A percentile compares a stretch with the other conserved stretches of the same genome.
phyloP scores from a whole-genome alignment of 2,888 invertebrate species.

The Acanthopleura granulata region DNA sequence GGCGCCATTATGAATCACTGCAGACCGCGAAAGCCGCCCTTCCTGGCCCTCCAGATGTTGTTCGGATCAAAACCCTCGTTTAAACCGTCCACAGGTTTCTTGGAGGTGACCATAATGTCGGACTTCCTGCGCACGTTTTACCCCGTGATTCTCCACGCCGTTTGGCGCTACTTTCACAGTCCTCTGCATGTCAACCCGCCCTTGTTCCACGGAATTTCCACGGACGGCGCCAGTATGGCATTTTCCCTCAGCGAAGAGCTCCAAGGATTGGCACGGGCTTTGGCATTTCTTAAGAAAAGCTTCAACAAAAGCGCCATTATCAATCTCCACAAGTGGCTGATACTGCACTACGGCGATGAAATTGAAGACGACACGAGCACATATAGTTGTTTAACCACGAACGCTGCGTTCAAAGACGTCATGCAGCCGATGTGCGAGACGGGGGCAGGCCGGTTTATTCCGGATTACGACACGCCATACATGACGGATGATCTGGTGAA shows the following conservation, averaged over 20 bases:
- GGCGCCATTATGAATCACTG: neutral
- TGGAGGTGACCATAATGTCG: neutral
- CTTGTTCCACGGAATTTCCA: neutral
- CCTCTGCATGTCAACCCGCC: neutral
- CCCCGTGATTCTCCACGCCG: conserved; percentile 13
- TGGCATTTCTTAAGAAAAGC: neutral
- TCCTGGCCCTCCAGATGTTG: neutral
- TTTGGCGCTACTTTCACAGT: neutral
- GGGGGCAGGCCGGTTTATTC: neutral
- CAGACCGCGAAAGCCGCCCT: conserved; percentile 7
- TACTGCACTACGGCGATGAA: neutral
- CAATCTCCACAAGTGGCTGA: conserved; percentile 2
- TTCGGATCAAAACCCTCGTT: conserved; percentile 13
- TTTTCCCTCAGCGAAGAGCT: conserved; percentile 5
- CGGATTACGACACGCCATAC: neutral
- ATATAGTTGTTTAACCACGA: conserved; percentile 1
- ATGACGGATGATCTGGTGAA: neutral
- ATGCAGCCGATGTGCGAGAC: conserved; percentile 14
- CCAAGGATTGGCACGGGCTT: neutral
- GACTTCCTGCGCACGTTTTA: conserved; percentile 6
- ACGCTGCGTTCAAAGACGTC: conserved; percentile 3
- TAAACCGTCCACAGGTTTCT: neutral
- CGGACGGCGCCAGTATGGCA: neutral
- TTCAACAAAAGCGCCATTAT: neutral
- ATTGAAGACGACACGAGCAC: conserved; percentile 11